Evolutionary conservation across 2,888 invertebrate species (phyloP), one percentile per base, ranked within the genome.

Genomic region (Dicyrtomina minuta): DNA sequence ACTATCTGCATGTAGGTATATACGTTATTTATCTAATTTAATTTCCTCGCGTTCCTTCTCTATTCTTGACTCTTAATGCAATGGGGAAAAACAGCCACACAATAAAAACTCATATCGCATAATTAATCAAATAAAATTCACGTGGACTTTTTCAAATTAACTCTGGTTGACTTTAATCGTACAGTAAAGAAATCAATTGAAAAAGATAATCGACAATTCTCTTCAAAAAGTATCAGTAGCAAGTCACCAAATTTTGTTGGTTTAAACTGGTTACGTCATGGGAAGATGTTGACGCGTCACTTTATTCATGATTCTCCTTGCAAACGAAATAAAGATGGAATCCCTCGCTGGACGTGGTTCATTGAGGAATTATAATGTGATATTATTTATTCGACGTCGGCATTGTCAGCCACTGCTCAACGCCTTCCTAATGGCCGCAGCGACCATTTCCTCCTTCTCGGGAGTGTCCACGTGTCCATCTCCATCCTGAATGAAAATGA

Each of bases 391-490:
- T 33, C 33, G 8, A 8, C 8, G 3, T 8, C 33, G 33, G 33
- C 33, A 33, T 33, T 5, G 8, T 33, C 8, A 33, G 33, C 33
- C 55, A 55, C 41, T 61, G 6, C 26, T 66, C 56, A 73, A 59
- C 4, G 71, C 72, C 27, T 49, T 51, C 58, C 71, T 64, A 12
- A 75, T 69, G 5, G 68, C 72, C 6, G 26, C 66, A 12, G 64
- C 51, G 12, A 75, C 72, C 17, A 70, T 72, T 13, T 74, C 33
- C 26, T 72, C 22, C 55, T 75, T 74, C n/a, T 59, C 69, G 1
- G 68, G 70, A 20, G 44, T 70, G 61, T 74, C 74, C 39, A 75
- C 70, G 22, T 70, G 68, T 2, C 75, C 75, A 24, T 70, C 70
- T 51, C 72, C 72, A 17, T 61, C 24, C 75, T 75, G 55, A 33